Evolutionary conservation across 2,888 invertebrate species (phyloP).

Genomic region (Mayetiola destructor): DNA sequence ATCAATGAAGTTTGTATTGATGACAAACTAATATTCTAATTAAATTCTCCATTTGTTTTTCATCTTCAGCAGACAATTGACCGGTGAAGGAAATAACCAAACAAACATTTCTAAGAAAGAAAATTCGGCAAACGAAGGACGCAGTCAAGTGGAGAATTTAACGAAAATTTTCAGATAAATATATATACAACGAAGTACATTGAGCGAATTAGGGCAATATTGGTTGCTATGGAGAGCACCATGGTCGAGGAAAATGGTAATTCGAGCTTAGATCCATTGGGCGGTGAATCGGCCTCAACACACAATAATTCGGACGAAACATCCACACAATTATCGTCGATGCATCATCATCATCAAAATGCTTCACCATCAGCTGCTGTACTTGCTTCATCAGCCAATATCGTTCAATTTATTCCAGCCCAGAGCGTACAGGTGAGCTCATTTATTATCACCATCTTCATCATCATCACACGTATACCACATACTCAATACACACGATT

Average conservation of each 20-base stretch:
- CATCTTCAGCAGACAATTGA: too few relatives aligned
- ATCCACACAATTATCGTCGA: slow-evolving; percentile 1
- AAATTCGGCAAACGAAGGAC: too few relatives aligned
- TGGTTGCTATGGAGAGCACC: slow-evolving; percentile 76
- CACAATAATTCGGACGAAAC: slow-evolving; percentile 3
- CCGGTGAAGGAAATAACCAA: too few relatives aligned
- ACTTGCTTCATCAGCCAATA: slow-evolving; percentile 51
- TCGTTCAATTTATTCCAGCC: slow-evolving; percentile 71
- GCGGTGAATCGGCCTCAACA: slow-evolving; percentile 28
- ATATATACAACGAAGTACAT: not conserved
- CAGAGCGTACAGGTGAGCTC: slow-evolving; percentile 48
- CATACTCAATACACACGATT: too few relatives aligned
- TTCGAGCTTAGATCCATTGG: slow-evolving; percentile 41
- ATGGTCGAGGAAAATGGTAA: slow-evolving; percentile 85
- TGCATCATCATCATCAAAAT: slow-evolving; percentile 22
- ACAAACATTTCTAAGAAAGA: too few relatives aligned
- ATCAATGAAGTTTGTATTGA: too few relatives aligned
- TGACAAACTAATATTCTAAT: too few relatives aligned
- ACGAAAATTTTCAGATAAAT: too few relatives aligned
- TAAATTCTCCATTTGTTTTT: too few relatives aligned
- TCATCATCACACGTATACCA: too few relatives aligned
- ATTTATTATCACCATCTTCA: too few relatives aligned
- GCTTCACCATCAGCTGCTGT: slow-evolving; percentile 30
- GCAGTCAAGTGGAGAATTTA: too few relatives aligned
- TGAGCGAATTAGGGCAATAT: slow-evolving; percentile 19